Conservation (phyloP, 2,797 vertebrate species). For the Ctenopoma multispine region DNA sequence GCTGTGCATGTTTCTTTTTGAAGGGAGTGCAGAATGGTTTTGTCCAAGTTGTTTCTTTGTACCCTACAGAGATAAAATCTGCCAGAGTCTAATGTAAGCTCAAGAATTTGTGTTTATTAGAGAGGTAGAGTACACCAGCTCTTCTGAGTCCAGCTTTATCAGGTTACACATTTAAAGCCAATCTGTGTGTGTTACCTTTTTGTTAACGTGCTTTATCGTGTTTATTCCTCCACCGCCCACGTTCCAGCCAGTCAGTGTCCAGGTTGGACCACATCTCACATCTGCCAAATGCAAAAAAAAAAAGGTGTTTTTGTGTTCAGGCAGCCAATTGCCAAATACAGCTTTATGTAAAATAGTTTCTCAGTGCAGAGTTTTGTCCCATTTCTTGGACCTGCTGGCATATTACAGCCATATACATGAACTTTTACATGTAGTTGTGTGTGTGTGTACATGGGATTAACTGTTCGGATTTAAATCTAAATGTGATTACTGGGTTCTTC, state of each 20-base stretch:
- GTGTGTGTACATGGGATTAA: constrained; percentile 13
- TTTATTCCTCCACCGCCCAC: constrained; percentile 24
- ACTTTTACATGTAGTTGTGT: too few species aligned
- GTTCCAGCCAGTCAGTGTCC: constrained; percentile 1
- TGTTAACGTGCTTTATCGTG: constrained; percentile 14
- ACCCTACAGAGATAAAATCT: constrained; percentile 29
- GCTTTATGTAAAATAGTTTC: constrained; percentile 41
- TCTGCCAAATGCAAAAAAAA: constrained; percentile 34
- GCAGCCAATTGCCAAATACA: constrained; percentile 32
- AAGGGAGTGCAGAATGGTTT: constrained; percentile 16
- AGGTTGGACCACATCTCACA: constrained; percentile 30
- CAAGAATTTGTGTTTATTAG: neutral
- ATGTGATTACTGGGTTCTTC: constrained; percentile 6
- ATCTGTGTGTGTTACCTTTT: constrained; percentile 18
- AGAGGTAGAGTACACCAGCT: constrained; percentile 17
- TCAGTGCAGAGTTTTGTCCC: constrained; percentile 1
- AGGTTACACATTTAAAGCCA: constrained; percentile 22
- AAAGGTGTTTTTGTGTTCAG: constrained; percentile 28
- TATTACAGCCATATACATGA: neutral
- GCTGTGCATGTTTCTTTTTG: constrained; percentile 12
- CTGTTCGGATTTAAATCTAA: constrained; percentile 25
- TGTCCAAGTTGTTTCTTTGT: constrained; percentile 33
- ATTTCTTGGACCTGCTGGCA: constrained; percentile 4
- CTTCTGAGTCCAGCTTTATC: constrained; percentile 40
- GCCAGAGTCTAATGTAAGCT: constrained; percentile 7